Percentiles rank a stretch among this genome's conserved stretches.
Evolutionary conservation across 2,888 invertebrate species (phyloP).

Genomic region (Microdon myrmicae): DNA sequence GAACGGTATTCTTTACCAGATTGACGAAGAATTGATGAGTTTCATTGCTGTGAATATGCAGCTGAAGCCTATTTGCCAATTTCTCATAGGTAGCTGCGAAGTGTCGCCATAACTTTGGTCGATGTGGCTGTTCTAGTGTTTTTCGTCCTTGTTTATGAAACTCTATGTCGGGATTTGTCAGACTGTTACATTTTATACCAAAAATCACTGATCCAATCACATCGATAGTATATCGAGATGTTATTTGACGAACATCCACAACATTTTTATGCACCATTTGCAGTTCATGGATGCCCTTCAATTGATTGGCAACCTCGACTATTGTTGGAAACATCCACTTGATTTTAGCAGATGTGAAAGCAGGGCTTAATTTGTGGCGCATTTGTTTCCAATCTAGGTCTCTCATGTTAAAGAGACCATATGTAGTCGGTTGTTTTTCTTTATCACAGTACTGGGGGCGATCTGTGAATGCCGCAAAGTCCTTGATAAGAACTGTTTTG

Average conservation of each 20-base stretch:
- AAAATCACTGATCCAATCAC: constrained; percentile 68
- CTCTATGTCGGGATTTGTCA: constrained; percentile 62
- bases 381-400: constrained; percentile 67
- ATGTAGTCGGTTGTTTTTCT: constrained; percentile 58
- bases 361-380: constrained; percentile 66
- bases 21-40: constrained; percentile 53
- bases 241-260: constrained; percentile 66
- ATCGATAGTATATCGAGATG: constrained; percentile 68
- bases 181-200: constrained; percentile 67
- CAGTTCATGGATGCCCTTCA: constrained; percentile 39
- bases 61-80: constrained; percentile 17
- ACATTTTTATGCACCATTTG: neutral
- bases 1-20: constrained; percentile 55
- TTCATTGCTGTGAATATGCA: neutral
- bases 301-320: constrained; percentile 56
- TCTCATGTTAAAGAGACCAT: constrained; percentile 60
- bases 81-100: constrained; percentile 52
- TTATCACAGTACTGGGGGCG: constrained; percentile 56
- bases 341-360: constrained; percentile 69
- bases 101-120: constrained; percentile 52
- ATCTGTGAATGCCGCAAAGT: constrained; percentile 64
- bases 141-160: constrained; percentile 58
- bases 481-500: constrained; percentile 62
- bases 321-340: constrained; percentile 67
- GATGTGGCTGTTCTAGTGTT: constrained; percentile 47